These are phyloP conservation scores for Zeugodacus cucurbitae DNA, from an alignment of 1,140 invertebrate species.

Conservation along the genomic window DNA sequence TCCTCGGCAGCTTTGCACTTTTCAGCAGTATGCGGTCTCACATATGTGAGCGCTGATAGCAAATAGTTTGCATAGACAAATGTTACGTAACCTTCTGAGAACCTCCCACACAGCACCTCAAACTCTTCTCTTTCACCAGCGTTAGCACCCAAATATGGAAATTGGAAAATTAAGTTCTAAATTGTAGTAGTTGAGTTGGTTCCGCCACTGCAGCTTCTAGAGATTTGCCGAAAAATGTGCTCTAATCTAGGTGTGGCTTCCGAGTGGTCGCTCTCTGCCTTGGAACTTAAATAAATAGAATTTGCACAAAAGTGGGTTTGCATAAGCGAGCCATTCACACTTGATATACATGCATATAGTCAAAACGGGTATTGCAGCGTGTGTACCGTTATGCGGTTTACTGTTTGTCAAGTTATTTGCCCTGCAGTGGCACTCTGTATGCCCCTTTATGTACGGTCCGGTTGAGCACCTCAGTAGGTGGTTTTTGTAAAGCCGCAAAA, in stretches of 20 bases:
- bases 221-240: background rate
- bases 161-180: constrained; percentile 18
- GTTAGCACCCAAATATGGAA: background rate
- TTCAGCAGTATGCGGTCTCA: background rate
- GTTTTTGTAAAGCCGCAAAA: background rate
- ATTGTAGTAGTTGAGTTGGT: background rate
- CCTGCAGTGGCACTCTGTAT: background rate
- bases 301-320: constrained; percentile 1
- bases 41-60: background rate
- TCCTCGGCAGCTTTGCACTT: background rate
- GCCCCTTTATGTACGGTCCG: background rate
- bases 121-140: background rate
- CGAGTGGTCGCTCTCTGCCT: background rate
- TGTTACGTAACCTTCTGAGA: background rate
- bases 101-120: background rate
- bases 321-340: background rate
- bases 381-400: background rate
- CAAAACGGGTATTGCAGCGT: background rate
- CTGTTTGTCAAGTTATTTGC: background rate
- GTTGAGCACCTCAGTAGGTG: background rate
- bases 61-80: background rate
- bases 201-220: background rate
- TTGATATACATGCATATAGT: background rate
- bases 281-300: constrained; percentile 13
- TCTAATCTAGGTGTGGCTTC: background rate